phyloP scores from a whole-genome alignment of 2,113 vertebrate species.

The Clinocottus analis region DNA sequence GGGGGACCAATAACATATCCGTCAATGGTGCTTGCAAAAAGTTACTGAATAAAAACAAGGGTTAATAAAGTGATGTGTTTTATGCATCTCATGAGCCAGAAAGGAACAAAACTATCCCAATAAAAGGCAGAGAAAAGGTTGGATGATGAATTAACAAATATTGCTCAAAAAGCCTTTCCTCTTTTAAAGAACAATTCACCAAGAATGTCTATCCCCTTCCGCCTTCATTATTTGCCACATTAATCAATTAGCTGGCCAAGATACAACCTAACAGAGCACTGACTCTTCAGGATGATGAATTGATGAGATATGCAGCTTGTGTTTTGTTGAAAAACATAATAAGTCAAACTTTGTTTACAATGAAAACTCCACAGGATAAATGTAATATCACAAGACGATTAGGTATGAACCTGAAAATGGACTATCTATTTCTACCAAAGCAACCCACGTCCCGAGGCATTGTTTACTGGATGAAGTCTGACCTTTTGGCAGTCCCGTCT shows the following conservation, averaged over 20 bases:
- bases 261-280: neutral
- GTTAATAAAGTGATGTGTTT: neutral
- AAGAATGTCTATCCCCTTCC: neutral
- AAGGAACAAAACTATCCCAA: neutral
- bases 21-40: constrained; percentile 2
- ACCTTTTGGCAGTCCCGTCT: neutral
- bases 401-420: neutral
- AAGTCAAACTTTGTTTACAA: neutral
- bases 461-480: constrained; percentile 1
- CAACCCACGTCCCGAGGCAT: neutral
- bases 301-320: neutral
- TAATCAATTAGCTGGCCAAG: neutral
- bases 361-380: neutral
- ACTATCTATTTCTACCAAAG: neutral
- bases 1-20: neutral
- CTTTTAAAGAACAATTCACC: neutral
- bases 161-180: neutral
- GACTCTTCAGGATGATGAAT: neutral
- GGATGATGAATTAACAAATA: constrained; percentile 3
- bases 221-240: constrained; percentile 2
- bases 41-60: neutral
- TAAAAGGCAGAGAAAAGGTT: neutral
- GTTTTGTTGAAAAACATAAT: neutral
- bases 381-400: constrained; percentile 2
- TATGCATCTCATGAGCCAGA: neutral